Evolutionary conservation across 2,888 invertebrate genomes (phyloP).

Genomic region (Acleris literana): DNA sequence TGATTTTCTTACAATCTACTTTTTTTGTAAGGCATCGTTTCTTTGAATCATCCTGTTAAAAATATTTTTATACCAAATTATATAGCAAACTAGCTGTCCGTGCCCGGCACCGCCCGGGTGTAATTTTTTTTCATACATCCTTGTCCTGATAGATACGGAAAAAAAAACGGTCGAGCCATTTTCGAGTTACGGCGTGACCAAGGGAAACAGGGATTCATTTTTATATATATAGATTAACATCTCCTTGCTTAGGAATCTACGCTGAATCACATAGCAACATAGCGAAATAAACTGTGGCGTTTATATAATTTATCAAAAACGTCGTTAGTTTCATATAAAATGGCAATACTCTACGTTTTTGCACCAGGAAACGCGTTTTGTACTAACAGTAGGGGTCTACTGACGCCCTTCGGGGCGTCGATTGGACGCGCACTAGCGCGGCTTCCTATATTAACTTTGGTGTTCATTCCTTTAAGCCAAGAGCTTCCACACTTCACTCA

Average conservation of each 20-base stretch:
- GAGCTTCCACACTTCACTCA: conserved; percentile 51
- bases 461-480: conserved; percentile 42
- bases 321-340: conserved; percentile 67
- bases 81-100: conserved; percentile 54
- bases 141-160: no score
- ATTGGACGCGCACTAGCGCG: conserved; percentile 3
- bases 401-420: conserved; percentile 26
- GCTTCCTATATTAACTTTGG: conserved; percentile 35
- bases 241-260: conserved; percentile 65
- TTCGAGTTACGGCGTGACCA: no score
- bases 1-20: conserved; percentile 72
- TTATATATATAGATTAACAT: conserved; percentile 47
- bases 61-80: conserved; percentile 57
- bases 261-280: conserved; percentile 68
- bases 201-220: no score
- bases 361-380: conserved; percentile 70
- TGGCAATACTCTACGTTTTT: conserved; percentile 60
- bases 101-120: no score
- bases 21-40: conserved; percentile 76
- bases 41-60: conserved; percentile 68
- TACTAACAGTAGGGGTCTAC: conserved; percentile 71
- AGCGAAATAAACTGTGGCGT: conserved; percentile 26
- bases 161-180: no score
- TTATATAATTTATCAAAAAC: conserved; percentile 43
- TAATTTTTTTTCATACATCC: no score